Conservation (phyloP, 2,113 vertebrate species). For the Myodes glareolus region DNA sequence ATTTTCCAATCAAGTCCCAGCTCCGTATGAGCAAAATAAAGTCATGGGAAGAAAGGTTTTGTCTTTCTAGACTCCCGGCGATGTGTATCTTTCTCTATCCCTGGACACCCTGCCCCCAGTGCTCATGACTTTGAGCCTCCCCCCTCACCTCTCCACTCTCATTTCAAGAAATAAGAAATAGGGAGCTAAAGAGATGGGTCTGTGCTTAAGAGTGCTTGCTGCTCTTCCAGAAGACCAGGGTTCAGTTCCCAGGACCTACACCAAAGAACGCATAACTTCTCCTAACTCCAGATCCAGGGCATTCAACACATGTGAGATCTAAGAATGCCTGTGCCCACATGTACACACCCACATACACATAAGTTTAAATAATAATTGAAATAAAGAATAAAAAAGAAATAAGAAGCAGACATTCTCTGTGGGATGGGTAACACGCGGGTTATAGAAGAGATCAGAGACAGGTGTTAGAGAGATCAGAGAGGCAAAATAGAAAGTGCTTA, state of each 20-base stretch:
- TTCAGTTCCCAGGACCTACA: not conserved
- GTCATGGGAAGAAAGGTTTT: not conserved
- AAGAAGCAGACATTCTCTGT: not conserved
- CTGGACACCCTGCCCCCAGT: not conserved
- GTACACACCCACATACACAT: not conserved
- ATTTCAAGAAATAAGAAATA: not conserved
- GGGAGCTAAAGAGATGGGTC: not conserved
- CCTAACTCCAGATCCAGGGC: not conserved
- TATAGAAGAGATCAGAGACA: not conserved
- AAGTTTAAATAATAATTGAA: not conserved
- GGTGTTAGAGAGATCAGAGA: not conserved
- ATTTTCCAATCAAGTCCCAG: conserved; percentile 2
- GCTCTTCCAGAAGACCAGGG: not conserved
- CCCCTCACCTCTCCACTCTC: not conserved
- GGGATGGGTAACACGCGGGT: not conserved
- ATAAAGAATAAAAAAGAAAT: not conserved
- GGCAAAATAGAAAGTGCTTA: not conserved
- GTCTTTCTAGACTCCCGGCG: not conserved
- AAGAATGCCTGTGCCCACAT: not conserved
- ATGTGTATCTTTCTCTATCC: not conserved
- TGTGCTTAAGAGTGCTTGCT: too few relatives aligned
- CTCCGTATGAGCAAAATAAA: not conserved
- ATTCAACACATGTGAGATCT: not conserved
- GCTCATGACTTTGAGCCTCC: not conserved
- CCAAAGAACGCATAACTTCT: not conserved